phyloP scores from a whole-genome alignment of 2,113 vertebrate genomes.

The Oreotrochilus melanogaster region DNA sequence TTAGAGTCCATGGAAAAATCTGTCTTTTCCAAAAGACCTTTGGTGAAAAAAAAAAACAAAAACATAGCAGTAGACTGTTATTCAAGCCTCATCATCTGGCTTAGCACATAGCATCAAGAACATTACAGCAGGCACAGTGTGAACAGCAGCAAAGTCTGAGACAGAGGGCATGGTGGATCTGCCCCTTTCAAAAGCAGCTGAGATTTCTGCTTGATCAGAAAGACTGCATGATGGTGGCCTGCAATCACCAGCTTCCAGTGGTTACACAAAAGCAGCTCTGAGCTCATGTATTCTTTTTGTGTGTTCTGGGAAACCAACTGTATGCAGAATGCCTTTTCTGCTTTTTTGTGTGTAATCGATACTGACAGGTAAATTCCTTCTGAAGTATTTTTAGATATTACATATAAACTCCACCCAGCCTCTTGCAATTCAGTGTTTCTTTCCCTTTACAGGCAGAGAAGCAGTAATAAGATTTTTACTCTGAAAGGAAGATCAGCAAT shows the following conservation, averaged over 20 bases:
- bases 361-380: background rate
- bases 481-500: background rate
- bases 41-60: background rate
- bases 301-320: background rate
- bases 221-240: background rate
- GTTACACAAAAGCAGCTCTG: background rate
- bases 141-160: background rate
- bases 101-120: background rate
- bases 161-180: background rate
- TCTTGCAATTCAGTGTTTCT: background rate
- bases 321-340: background rate
- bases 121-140: background rate
- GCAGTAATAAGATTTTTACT: background rate
- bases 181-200: background rate
- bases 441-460: background rate
- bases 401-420: background rate
- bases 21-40: background rate
- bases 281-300: accelerated
- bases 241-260: too few species aligned
- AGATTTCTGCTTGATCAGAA: background rate
- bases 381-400: background rate
- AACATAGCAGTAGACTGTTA: background rate
- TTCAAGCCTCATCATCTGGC: background rate
- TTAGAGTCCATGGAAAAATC: background rate
- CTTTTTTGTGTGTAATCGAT: background rate